phyloP scores from a whole-genome alignment of 2,888 invertebrate species.

The Uloborus plumipes region DNA sequence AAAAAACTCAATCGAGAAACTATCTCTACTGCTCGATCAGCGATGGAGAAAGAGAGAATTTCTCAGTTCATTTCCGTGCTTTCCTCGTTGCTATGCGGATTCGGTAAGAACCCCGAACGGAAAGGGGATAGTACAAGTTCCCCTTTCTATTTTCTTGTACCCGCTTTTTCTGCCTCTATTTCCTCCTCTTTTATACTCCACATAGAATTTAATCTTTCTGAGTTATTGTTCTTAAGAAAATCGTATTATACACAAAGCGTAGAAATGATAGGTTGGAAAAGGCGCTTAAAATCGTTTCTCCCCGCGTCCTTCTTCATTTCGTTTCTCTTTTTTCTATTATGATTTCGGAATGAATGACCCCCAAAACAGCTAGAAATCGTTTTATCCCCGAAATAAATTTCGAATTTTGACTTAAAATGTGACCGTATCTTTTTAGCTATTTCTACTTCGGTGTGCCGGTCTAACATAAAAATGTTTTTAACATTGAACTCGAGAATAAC shows the following conservation, averaged over 20 bases:
- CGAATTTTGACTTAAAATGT: neutral
- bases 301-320: constrained; percentile 39
- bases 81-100: constrained; percentile 28
- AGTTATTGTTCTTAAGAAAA: constrained; percentile 60
- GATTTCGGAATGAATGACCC: constrained; percentile 1
- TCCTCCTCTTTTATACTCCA: constrained; percentile 60
- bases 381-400: constrained; percentile 48
- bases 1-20: constrained; percentile 11
- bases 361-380: constrained; percentile 33
- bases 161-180: constrained; percentile 57
- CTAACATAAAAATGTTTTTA: too few relatives aligned
- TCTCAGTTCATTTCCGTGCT: constrained; percentile 47
- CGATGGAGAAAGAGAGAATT: constrained; percentile 14
- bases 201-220: constrained; percentile 62
- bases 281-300: constrained; percentile 56
- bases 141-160: constrained; percentile 55
- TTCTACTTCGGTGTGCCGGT: too few relatives aligned
- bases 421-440: too few relatives aligned
- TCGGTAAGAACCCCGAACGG: constrained; percentile 46
- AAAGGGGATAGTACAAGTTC: constrained; percentile 35
- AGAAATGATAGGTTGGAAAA: constrained; percentile 61
- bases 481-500: too few relatives aligned
- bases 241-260: constrained; percentile 53
- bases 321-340: constrained; percentile 24
- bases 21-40: constrained; percentile 27